Conservation (phyloP, 64 coral and sea anemone species). For the Anthopleura sola region DNA sequence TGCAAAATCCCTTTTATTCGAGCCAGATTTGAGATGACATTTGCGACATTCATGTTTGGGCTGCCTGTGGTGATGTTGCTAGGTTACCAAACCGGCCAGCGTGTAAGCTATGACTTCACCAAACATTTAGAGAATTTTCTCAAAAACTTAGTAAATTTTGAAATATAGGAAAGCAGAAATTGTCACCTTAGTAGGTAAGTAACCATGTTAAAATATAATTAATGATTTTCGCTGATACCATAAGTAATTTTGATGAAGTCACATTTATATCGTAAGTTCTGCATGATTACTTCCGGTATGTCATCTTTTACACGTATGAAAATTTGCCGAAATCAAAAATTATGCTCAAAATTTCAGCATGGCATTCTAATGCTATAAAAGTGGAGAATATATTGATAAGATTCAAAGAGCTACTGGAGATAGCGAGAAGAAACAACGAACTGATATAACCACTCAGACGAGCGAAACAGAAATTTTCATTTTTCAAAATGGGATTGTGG, state of each 20-base stretch:
- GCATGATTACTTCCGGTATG: constrained; percentile 7
- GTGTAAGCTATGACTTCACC: not conserved
- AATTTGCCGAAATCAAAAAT: constrained; percentile 12
- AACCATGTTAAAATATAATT: too few relatives aligned
- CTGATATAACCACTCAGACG: too few relatives aligned
- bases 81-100: not conserved
- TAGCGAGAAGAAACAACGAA: not conserved
- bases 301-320: constrained; percentile 11
- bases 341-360: constrained; percentile 5
- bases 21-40: not conserved
- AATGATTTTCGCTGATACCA: too few relatives aligned
- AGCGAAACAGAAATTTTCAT: not conserved
- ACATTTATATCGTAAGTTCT: not conserved
- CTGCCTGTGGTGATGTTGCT: not conserved
- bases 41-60: not conserved
- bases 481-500: constrained; percentile 13
- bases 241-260: too few relatives aligned
- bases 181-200: not conserved
- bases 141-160: not conserved
- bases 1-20: too few relatives aligned
- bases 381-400: not conserved
- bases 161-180: not conserved
- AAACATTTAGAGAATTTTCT: not conserved
- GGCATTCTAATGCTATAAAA: not conserved
- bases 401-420: not conserved